Base-by-base conservation (phyloP, 2,888 invertebrate genomes). In the Thymelicus acteon region DNA sequence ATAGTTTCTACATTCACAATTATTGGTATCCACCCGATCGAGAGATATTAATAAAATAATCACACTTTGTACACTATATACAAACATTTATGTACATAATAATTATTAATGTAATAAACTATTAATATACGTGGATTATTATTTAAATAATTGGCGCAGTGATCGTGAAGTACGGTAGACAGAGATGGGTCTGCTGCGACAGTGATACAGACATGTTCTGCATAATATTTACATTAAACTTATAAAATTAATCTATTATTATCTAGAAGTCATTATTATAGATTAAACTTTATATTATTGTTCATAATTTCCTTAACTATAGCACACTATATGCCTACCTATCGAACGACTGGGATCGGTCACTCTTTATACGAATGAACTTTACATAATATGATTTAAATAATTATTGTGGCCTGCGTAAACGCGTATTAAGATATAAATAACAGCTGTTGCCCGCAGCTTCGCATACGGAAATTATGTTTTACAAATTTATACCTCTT, bases 11-110 rank as follows among this genome's bases (percentile, higher is more conserved):
- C 52, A 58, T 39, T 58, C n/a, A 39, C n/a, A 54, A 54, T 54
- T 2, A 54, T 54, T 24, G 54, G 54, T 54, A 24, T 24, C 10
- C 54, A 31, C 2, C 24, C 54, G 54, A 24, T 54, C 24, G 12
- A 4, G 47, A 62, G 13, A 13, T 62, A 44, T 15, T 47, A 62
- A 60, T 39, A 49, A 54, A 54, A 24, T 24, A 62, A 31, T 48
- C 31, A 19, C 37, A 13, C 47, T 62, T 7, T 62, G 47, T 62
- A 63, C 70, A 65, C 12, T 60, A 71, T 71, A 49, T 65, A 64
- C 70, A 71, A 71, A 70, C 24, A 60, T 24, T 39, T 66, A 65
- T 71, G 49, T 71, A 71, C 71, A 71, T 24, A 48, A n/a, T 24
- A 8, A 52, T 54, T 5, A 54, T 54, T 24, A 24, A 24, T 24